Evolutionary conservation across 2,113 vertebrate genomes (phyloP).

Genomic region (Neogobius melanostomus): DNA sequence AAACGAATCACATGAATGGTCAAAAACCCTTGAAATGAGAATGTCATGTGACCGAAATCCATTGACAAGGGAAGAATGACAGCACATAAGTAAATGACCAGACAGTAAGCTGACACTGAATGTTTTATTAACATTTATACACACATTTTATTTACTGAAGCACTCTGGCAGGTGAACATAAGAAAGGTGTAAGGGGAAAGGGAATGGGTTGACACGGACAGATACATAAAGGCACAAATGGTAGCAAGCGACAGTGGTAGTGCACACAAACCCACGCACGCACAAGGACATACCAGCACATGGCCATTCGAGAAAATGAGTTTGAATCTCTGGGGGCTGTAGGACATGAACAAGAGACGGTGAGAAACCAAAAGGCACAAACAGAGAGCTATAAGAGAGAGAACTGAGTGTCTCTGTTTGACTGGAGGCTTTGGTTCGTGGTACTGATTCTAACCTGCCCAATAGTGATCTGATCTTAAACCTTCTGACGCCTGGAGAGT

Average conservation of each 20-base stretch:
- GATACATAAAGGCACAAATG: constrained; percentile 1
- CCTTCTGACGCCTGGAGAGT: no score
- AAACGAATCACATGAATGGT: no score
- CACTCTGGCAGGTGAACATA: constrained; percentile 8
- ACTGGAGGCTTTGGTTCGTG: constrained; percentile 30
- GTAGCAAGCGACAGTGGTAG: constrained; percentile 7
- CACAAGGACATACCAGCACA: constrained; percentile 13
- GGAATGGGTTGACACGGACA: background rate
- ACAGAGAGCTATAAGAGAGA: constrained; percentile 3
- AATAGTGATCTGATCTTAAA: no score
- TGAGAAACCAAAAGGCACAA: background rate
- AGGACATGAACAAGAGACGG: background rate
- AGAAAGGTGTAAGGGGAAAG: background rate
- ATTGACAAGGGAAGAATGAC: no score
- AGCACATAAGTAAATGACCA: no score
- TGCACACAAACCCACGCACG: constrained; percentile 4
- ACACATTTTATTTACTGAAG: background rate
- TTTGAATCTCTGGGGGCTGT: constrained; percentile 49
- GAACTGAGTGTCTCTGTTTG: constrained; percentile 28
- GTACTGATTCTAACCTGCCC: no score
- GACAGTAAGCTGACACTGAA: no score
- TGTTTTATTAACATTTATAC: no score
- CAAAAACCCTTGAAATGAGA: no score
- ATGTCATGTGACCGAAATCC: no score
- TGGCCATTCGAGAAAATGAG: constrained; percentile 60